A percentile compares a stretch with the other conserved stretches of the same genome.
Evolutionary conservation across 2,797 vertebrate species (phyloP).

Genomic region (Tragopan temminckii): DNA sequence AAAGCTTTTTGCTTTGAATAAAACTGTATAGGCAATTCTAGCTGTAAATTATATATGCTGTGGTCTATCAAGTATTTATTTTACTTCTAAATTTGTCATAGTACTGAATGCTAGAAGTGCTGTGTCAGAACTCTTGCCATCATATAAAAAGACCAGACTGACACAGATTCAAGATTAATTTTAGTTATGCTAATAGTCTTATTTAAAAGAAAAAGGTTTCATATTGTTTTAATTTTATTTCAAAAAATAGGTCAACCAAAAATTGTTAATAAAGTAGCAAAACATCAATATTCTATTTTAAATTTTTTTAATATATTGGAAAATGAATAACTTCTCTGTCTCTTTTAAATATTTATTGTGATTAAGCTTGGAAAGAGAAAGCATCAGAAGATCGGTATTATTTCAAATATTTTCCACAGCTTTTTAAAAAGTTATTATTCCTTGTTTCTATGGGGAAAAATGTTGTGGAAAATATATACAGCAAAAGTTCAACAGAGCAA

Average conservation of each 20-base stretch:
- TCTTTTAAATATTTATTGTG: slow-evolving; percentile 43
- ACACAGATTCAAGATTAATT: not conserved
- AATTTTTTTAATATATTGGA: not conserved
- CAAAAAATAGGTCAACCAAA: not conserved
- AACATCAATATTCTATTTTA: not conserved
- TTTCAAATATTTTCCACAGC: slow-evolving; percentile 63
- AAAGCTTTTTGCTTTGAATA: not conserved
- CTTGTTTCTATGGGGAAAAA: slow-evolving; percentile 68
- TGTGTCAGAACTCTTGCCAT: not conserved
- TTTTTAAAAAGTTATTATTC: slow-evolving; percentile 12
- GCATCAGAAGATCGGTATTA: slow-evolving; percentile 8
- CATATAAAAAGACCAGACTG: not conserved
- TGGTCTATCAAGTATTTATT: not conserved
- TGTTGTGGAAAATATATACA: slow-evolving; percentile 72
- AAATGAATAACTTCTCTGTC: slow-evolving; percentile 15
- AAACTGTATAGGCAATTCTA: not conserved
- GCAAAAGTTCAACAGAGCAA: slow-evolving; percentile 43
- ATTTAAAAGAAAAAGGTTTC: not conserved
- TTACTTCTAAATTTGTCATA: slow-evolving; percentile 7
- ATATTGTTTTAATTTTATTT: not conserved
- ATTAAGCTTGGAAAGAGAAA: not conserved
- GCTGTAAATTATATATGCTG: not conserved
- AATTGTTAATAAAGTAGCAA: not conserved
- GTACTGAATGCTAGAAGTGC: not conserved
- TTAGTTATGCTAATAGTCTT: not conserved